Base-by-base conservation (phyloP, 2,797 vertebrate genomes). In the Neosilurus mollespiculum region DNA sequence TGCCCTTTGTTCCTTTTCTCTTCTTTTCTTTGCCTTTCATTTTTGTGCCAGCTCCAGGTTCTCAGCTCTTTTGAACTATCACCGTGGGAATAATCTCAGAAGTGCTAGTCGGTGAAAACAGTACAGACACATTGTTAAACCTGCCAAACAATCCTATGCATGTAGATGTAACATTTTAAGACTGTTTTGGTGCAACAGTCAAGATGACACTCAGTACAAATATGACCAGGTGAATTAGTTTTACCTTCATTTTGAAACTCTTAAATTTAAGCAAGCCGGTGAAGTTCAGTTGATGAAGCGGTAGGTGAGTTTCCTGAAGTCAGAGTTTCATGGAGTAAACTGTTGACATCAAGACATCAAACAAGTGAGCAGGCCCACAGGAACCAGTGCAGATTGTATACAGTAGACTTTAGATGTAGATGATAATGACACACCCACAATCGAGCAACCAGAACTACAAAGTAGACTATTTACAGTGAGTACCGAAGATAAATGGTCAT, bases 301-400 rank as follows among this genome's bases (percentile, higher is more conserved):
- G 22, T 61, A 58, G 24, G 49, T 61, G 56, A 81, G 24, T 66
- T 79, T 75, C 34, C 82, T n/a, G 87, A 37, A 78, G 43, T 85
- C 79, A 89, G 88, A 12, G 82, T 87, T 91, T 90, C 83, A 72
- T 62, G 72, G 86, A 65, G 86, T 90, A 87, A 89, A 78, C 83
- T 30, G 78, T 87, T 89, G 81, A 81, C 88, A 30, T 62, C 5
- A 58, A 88, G 80, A 88, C 85, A 59, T 82, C 79, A 84, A 88
- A 86, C 78, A 84, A 78, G 16, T 30, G 80, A 82, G 79, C 78
- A n/a, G 49, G 24, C 86, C 22, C 51, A 66, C 84, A 88, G 90
- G 90, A 91, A 90, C 88, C 69, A 69, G 71, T 51, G 64, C 30
- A 86, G 67, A 14, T 62, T 80, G 58, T 87, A 66, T 87, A 65